Conservation (phyloP, 2,113 vertebrate genomes). For the Trachemys scripta region DNA sequence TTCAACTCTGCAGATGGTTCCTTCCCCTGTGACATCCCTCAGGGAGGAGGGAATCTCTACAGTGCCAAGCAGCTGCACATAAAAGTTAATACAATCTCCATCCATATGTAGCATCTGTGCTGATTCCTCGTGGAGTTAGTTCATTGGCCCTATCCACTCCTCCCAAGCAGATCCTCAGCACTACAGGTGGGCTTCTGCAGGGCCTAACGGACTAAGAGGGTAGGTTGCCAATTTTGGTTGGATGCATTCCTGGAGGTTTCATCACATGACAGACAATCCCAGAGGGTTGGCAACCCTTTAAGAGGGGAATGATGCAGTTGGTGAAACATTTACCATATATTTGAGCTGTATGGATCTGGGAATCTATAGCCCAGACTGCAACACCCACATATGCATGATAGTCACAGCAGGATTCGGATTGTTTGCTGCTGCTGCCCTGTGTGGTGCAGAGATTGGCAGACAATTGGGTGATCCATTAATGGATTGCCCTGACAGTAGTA, state of each 20-base stretch:
- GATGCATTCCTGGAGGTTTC: background rate
- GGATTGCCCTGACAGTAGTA: background rate
- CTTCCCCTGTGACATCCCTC: background rate
- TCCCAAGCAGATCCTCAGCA: accelerated
- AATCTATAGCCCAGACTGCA: background rate
- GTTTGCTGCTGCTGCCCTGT: background rate
- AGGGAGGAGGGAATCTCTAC: background rate
- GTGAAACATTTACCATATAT: constrained; percentile 3
- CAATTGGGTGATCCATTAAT: background rate
- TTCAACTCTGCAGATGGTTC: background rate
- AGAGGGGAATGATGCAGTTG: background rate
- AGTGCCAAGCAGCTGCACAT: accelerated
- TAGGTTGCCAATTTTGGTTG: background rate
- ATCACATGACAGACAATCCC: background rate
- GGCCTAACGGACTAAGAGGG: background rate
- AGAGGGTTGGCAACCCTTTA: background rate
- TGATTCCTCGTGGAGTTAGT: background rate
- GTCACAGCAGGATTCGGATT: background rate
- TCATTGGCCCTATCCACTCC: background rate
- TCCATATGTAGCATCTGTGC: background rate
- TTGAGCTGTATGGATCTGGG: background rate
- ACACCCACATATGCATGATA: background rate
- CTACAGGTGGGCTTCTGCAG: background rate
- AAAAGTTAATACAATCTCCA: background rate
- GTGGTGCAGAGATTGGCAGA: background rate